Percentiles rank a stretch among this genome's conserved stretches.
These are phyloP conservation scores for Drosophila tsacasi DNA, from an alignment of 1,140 invertebrate genomes.

Conservation along the genomic window DNA sequence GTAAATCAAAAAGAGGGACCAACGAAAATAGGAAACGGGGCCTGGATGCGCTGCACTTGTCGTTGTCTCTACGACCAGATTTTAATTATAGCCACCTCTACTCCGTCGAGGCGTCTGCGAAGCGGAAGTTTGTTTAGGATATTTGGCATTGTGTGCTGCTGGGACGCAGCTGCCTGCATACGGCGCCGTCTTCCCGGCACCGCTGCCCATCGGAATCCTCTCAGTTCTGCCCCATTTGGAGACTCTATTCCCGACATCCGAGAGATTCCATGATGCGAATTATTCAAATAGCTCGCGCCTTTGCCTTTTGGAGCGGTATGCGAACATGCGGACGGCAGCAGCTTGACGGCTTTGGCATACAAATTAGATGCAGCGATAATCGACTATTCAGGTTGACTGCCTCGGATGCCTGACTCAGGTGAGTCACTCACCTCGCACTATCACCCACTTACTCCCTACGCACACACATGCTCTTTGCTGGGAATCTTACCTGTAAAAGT, in stretches of 20 bases:
- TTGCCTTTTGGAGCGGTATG: constrained; percentile 40
- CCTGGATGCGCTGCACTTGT: constrained; percentile 35
- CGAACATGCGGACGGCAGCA: constrained; percentile 27
- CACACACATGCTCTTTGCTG: constrained; percentile 1
- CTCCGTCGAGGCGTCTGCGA: constrained; percentile 38
- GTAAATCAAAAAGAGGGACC: constrained; percentile 9
- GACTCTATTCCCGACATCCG: constrained; percentile 14
- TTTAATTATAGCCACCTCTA: constrained; percentile 70
- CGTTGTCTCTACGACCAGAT: constrained; percentile 11
- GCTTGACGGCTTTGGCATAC: constrained; percentile 39
- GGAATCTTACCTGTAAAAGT: constrained; percentile 46
- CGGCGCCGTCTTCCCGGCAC: constrained; percentile 1
- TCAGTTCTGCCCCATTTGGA: constrained; percentile 34
- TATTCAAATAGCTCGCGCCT: constrained; percentile 71
- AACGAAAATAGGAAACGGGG: constrained; percentile 43
- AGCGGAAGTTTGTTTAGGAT: constrained; percentile 82
- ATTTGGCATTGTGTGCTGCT: constrained; percentile 64
- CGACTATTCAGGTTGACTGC: constrained; percentile 57
- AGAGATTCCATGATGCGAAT: constrained; percentile 59
- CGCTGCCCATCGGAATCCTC: constrained; percentile 8
- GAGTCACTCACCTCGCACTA: constrained; percentile 2
- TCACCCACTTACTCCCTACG: neutral
- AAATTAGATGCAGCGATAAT: constrained; percentile 66
- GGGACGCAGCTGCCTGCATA: constrained; percentile 57
- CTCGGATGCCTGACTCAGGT: constrained; percentile 17